A percentile compares a stretch with the other conserved stretches of the same genome.
These are phyloP conservation scores for Sminthurinus aureus DNA, from an alignment of 2,888 invertebrate species.

Conservation along the genomic window DNA sequence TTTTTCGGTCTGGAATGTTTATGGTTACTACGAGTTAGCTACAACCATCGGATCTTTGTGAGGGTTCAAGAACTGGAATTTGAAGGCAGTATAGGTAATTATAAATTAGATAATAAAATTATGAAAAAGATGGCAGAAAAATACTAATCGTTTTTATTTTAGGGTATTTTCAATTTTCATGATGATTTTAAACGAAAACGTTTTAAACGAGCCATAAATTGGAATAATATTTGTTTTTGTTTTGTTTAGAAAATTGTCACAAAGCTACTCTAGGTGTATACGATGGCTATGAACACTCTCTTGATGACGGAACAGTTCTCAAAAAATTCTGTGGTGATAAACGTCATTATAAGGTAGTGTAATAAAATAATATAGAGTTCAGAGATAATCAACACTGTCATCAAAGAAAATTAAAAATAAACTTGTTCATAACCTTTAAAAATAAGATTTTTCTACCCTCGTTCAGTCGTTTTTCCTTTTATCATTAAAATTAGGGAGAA, in stretches of 20 bases:
- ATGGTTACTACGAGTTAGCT: slow-evolving; percentile 64
- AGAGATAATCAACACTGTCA: neutral
- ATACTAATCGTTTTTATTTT: neutral
- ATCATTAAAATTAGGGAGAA: slow-evolving; percentile 58
- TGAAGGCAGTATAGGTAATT: slow-evolving; percentile 61
- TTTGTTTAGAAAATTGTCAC: slow-evolving; percentile 63
- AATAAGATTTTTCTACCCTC: no score
- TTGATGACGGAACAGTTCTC: slow-evolving; percentile 56
- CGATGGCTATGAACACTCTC: slow-evolving; percentile 62
- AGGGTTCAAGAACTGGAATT: slow-evolving; percentile 64
- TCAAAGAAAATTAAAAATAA: no score
- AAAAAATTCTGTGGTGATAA: slow-evolving; percentile 64
- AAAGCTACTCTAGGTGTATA: slow-evolving; percentile 63
- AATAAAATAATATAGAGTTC: neutral
- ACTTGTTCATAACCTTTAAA: no score
- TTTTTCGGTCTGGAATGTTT: slow-evolving; percentile 63
- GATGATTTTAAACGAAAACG: no score
- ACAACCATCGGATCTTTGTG: slow-evolving; percentile 63
- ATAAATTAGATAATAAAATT: slow-evolving; percentile 2
- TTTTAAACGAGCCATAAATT: no score
- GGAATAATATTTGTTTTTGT: neutral
- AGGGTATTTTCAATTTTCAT: neutral
- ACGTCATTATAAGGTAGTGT: slow-evolving; percentile 63
- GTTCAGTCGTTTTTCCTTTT: no score
- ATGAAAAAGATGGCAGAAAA: neutral